These are phyloP conservation scores for Propithecus coquereli DNA, from an alignment of 2,113 vertebrate genomes.

Conservation along the genomic window DNA sequence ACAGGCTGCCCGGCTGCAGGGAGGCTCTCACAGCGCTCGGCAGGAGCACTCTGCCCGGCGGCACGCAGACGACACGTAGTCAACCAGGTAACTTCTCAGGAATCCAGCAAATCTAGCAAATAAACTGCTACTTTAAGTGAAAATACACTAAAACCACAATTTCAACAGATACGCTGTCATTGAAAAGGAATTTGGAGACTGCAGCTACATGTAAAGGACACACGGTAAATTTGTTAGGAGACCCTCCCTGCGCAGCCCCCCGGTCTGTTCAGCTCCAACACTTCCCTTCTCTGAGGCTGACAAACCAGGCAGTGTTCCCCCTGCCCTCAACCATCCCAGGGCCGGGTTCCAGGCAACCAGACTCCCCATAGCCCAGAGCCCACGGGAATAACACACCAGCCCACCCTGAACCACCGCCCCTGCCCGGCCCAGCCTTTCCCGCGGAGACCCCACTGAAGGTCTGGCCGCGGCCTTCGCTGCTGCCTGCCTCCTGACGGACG, in stretches of 20 bases:
- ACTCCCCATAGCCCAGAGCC: neutral
- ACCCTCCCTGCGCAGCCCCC: neutral
- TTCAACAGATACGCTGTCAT: neutral
- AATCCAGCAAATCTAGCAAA: neutral
- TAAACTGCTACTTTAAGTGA: neutral
- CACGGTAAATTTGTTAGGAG: fast-evolving
- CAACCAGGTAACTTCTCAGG: too few relatives aligned
- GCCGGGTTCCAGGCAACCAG: neutral
- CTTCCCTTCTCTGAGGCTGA: neutral
- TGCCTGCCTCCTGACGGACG: neutral
- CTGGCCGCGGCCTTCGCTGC: neutral
- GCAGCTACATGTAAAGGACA: neutral
- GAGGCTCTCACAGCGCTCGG: too few relatives aligned
- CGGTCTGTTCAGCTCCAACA: fast-evolving
- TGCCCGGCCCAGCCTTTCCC: neutral
- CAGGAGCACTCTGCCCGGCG: neutral
- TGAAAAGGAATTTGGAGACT: neutral
- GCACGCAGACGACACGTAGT: neutral
- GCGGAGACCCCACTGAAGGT: too few relatives aligned
- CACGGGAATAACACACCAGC: fast-evolving
- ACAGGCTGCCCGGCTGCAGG: too few relatives aligned
- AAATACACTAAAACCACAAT: neutral
- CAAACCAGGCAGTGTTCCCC: neutral
- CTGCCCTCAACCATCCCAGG: neutral
- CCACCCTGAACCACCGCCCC: fast-evolving